phyloP scores from a whole-genome alignment of 2,113 vertebrate species.

The Phalacrocorax aristotelis region DNA sequence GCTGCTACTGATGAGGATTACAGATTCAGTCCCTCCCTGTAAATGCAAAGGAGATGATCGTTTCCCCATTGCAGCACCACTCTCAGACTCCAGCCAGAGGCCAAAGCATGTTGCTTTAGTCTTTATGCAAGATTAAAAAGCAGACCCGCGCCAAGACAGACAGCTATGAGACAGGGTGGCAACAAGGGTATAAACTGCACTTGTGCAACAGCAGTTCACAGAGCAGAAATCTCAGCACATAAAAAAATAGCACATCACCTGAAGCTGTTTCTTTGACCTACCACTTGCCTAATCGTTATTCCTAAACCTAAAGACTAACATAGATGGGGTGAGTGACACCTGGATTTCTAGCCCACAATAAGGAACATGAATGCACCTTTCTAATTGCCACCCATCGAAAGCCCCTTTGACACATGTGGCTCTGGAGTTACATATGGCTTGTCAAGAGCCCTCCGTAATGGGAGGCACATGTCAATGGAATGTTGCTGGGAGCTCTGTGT shows the following conservation, averaged over 20 bases:
- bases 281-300: not conserved
- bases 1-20: not conserved
- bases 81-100: not conserved
- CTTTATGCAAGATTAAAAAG: not conserved
- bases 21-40: not conserved
- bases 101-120: not conserved
- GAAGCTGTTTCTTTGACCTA: not conserved
- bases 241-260: not conserved
- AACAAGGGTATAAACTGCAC: not conserved
- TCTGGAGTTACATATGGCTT: not conserved
- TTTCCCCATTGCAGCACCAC: not conserved
- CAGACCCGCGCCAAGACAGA: not conserved
- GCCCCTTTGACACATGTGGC: not conserved
- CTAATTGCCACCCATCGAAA: not conserved
- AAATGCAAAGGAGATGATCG: not conserved
- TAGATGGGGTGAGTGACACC: not conserved
- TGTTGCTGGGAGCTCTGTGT: not conserved
- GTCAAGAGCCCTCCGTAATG: not conserved
- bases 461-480: slow-evolving; percentile 10
- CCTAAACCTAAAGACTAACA: not conserved
- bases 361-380: not conserved
- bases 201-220: fast-evolving
- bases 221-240: not conserved
- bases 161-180: not conserved
- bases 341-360: not conserved